phyloP scores from a whole-genome alignment of 2,888 invertebrate genomes.

The Cheilosia vulpina region DNA sequence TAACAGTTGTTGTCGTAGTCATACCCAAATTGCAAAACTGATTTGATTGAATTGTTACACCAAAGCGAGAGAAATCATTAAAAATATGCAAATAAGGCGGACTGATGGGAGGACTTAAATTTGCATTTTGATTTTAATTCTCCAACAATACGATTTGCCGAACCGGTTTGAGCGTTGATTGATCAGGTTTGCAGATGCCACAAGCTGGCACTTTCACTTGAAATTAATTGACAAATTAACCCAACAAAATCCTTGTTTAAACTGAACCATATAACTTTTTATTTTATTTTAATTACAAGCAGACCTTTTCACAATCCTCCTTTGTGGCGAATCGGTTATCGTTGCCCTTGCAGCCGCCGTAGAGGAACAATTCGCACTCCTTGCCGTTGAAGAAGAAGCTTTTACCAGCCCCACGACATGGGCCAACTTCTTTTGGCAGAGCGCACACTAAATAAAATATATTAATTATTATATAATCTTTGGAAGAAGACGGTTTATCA shows the following conservation, averaged over 20 bases:
- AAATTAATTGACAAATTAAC: not conserved
- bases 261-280: not conserved
- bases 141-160: not conserved
- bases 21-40: no score
- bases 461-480: not conserved
- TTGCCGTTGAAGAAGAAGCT: slow-evolving; percentile 76
- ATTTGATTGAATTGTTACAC: no score
- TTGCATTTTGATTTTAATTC: not conserved
- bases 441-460: slow-evolving; percentile 74
- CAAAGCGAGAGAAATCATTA: no score
- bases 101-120: no score
- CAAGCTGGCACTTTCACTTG: not conserved
- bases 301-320: slow-evolving; percentile 76
- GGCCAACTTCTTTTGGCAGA: slow-evolving; percentile 76
- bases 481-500: not conserved
- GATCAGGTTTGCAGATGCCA: not conserved
- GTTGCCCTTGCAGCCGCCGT: slow-evolving; percentile 78
- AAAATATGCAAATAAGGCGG: no score
- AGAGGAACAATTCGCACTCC: slow-evolving; percentile 77
- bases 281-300: slow-evolving; percentile 51
- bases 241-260: not conserved
- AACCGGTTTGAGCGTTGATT: slow-evolving; percentile 3
- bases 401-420: slow-evolving; percentile 75
- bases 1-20: no score
- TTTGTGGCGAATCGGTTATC: slow-evolving; percentile 76